These are phyloP conservation scores for Leptogaster cylindrica DNA, from an alignment of 2,888 invertebrate genomes.

Conservation along the genomic window DNA sequence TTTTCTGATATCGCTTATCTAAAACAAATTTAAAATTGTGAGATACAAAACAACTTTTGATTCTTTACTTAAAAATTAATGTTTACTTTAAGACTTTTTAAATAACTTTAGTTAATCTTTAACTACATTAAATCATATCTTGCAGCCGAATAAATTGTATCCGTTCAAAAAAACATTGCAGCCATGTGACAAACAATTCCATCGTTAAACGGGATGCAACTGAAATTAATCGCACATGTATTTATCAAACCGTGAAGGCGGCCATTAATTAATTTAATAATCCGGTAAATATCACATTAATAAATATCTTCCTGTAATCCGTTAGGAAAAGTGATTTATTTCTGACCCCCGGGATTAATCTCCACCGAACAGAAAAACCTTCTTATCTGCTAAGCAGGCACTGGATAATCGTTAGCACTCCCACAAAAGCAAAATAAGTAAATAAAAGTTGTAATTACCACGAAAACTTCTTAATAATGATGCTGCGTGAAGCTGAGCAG, in stretches of 20 bases:
- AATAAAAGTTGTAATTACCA: constrained; percentile 32
- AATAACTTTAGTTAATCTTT: too few relatives aligned
- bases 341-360: constrained; percentile 32
- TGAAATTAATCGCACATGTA: background rate
- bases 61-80: too few relatives aligned
- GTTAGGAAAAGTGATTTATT: constrained; percentile 19
- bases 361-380: constrained; percentile 3
- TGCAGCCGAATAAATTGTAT: too few relatives aligned
- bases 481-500: background rate
- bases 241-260: background rate
- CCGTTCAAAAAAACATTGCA: too few relatives aligned
- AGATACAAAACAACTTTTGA: too few relatives aligned
- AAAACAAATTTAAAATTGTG: too few relatives aligned
- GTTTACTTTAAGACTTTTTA: too few relatives aligned
- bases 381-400: background rate
- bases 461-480: constrained; percentile 7
- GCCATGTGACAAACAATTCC: too few relatives aligned
- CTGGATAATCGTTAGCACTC: constrained; percentile 23
- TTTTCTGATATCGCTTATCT: too few relatives aligned
- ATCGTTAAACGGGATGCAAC: too few relatives aligned
- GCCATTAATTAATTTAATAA: constrained; percentile 36
- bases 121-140: too few relatives aligned
- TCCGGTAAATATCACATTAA: constrained; percentile 20
- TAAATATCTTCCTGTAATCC: constrained; percentile 21
- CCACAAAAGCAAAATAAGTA: too few relatives aligned